Conservation (phyloP, 2,113 vertebrate genomes). For the Ancistrus triradiatus region DNA sequence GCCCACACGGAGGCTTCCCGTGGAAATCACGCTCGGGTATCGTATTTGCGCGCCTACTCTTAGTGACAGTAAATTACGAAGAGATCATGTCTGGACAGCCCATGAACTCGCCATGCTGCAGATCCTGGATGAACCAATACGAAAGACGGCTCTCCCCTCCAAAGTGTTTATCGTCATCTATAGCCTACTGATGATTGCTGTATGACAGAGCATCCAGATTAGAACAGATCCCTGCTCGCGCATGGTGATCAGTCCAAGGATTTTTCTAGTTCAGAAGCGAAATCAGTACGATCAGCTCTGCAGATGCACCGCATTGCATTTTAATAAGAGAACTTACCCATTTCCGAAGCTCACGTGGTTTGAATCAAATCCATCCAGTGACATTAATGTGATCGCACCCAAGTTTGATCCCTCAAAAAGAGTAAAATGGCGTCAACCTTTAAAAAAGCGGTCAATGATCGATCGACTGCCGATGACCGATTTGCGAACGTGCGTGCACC, state of each 20-base stretch:
- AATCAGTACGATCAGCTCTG: too few species aligned
- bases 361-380: conserved; percentile 73
- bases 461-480: conserved; percentile 55
- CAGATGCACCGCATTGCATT: not conserved
- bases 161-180: too few species aligned
- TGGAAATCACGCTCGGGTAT: conserved; percentile 37
- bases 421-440: conserved; percentile 75
- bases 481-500: conserved; percentile 17
- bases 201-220: too few species aligned
- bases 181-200: too few species aligned
- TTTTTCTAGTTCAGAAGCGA: too few species aligned
- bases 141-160: not conserved
- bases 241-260: too few species aligned
- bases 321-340: conserved; percentile 64
- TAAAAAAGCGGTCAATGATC: conserved; percentile 52
- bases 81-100: not conserved
- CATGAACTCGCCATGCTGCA: not conserved
- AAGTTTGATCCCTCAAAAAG: conserved; percentile 59
- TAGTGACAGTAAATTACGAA: conserved; percentile 10
- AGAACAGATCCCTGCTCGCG: too few species aligned
- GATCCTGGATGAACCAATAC: not conserved
- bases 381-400: conserved; percentile 58
- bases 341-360: conserved; percentile 68
- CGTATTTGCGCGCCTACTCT: conserved; percentile 1
- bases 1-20: conserved; percentile 34